Conservation (phyloP, 35 echinoderm and acorn worm genomes). For the Anneissia japonica region DNA sequence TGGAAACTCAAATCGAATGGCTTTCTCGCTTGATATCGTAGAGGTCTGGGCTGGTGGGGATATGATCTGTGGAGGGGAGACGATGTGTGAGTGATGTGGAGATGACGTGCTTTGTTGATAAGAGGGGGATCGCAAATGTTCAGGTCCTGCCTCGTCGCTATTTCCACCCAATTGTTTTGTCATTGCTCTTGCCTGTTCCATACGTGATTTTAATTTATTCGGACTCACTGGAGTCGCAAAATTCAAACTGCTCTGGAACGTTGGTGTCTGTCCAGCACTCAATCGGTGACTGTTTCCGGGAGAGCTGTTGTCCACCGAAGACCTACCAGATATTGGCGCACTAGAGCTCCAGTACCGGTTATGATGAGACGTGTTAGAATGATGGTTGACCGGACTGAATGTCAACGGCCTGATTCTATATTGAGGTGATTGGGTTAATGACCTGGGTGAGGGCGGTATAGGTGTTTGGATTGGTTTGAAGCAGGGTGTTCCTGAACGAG, state of each 20-base stretch:
- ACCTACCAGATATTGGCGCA: conserved; percentile 79
- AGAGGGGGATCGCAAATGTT: conserved; percentile 44
- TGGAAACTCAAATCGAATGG: conserved; percentile 55
- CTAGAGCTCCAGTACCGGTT: conserved; percentile 31
- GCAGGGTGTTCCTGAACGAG: conserved; percentile 46
- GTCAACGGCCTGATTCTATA: conserved; percentile 31
- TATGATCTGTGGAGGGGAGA: conserved; percentile 64
- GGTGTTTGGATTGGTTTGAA: conserved; percentile 62
- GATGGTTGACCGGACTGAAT: conserved; percentile 75
- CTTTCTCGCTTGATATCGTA: background rate
- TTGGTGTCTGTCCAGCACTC: conserved; percentile 33
- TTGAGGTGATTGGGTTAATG: conserved; percentile 54
- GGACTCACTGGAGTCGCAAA: conserved; percentile 86
- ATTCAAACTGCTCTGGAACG: conserved; percentile 35
- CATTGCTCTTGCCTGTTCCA: conserved; percentile 51
- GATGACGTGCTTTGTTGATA: conserved; percentile 49
- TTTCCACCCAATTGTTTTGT: conserved; percentile 35
- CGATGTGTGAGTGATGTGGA: conserved; percentile 37
- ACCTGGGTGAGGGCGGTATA: conserved; percentile 64
- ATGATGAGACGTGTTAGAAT: conserved; percentile 24
- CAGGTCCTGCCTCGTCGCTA: conserved; percentile 79
- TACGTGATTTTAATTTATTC: conserved; percentile 61
- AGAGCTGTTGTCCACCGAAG: conserved; percentile 65
- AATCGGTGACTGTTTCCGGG: conserved; percentile 46
- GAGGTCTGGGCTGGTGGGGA: conserved; percentile 48